Evolutionary conservation across 2,797 vertebrate species (phyloP).

Genomic region (Macroramphosus scolopax): DNA sequence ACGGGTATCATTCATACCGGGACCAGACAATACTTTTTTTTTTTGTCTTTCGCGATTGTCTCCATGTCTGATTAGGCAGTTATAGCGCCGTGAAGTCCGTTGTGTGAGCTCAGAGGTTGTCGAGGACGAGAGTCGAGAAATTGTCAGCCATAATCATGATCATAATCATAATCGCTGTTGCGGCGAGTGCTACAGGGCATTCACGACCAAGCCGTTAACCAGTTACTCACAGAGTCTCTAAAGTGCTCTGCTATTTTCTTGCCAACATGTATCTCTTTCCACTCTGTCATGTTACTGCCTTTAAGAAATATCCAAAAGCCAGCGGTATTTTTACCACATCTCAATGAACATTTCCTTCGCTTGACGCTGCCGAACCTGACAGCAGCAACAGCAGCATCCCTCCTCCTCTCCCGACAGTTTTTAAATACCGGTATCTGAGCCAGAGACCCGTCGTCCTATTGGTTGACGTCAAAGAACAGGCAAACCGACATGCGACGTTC

Average conservation of each 20-base stretch:
- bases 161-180: not conserved
- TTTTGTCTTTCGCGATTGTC: not conserved
- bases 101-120: not conserved
- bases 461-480: too few species aligned
- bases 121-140: not conserved
- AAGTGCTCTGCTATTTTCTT: too few species aligned
- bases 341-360: conserved; percentile 4
- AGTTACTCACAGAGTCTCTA: too few species aligned
- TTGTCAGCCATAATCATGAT: too few species aligned
- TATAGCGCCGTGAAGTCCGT: too few species aligned
- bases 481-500: too few species aligned
- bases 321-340: conserved; percentile 1
- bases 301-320: conserved; percentile 4
- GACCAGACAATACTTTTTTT: not conserved
- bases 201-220: too few species aligned
- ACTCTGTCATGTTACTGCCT: not conserved
- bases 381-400: not conserved
- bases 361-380: conserved; percentile 1
- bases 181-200: not conserved
- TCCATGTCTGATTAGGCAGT: not conserved
- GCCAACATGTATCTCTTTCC: not conserved
- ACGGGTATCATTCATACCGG: not conserved
- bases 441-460: too few species aligned
- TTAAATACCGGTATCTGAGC: too few species aligned
- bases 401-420: not conserved